Conservation (phyloP, 2,113 vertebrate genomes). For the Erythrolamprus reginae region DNA sequence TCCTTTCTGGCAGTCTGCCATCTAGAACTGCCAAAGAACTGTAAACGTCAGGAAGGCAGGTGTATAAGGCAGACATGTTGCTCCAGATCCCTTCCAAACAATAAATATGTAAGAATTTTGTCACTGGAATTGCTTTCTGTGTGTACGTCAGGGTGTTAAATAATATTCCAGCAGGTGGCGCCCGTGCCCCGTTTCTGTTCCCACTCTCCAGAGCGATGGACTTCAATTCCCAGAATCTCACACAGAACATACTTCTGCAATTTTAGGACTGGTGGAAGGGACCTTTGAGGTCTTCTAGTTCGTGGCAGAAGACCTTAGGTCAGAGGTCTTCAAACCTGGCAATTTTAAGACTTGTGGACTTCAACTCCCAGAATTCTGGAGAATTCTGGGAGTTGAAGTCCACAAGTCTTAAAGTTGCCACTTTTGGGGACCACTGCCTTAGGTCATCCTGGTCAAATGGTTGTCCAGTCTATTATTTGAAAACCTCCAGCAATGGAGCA, state of each 20-base stretch:
- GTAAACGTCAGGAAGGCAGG: neutral
- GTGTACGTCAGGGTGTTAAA: neutral
- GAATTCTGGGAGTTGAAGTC: no score
- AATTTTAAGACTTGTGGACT: no score
- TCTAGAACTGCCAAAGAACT: neutral
- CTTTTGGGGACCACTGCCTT: no score
- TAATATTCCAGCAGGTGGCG: neutral
- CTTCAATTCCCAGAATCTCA: neutral
- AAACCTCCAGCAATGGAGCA: neutral
- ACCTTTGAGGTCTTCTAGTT: neutral
- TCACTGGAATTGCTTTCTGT: neutral
- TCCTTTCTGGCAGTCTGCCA: no score
- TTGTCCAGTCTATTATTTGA: neutral
- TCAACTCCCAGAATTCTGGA: no score
- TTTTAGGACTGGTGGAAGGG: no score
- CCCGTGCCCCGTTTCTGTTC: neutral
- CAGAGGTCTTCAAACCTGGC: no score
- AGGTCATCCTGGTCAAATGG: neutral
- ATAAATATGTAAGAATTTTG: neutral
- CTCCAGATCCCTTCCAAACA: neutral
- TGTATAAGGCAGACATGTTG: no score
- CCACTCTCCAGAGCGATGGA: neutral
- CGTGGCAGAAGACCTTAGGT: neutral
- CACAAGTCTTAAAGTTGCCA: no score
- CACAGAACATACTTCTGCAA: neutral